A percentile compares a stretch with the other conserved stretches of the same genome.
These are phyloP conservation scores for Meteorus sp. DNA, from an alignment of 1,140 invertebrate genomes.

Conservation along the genomic window DNA sequence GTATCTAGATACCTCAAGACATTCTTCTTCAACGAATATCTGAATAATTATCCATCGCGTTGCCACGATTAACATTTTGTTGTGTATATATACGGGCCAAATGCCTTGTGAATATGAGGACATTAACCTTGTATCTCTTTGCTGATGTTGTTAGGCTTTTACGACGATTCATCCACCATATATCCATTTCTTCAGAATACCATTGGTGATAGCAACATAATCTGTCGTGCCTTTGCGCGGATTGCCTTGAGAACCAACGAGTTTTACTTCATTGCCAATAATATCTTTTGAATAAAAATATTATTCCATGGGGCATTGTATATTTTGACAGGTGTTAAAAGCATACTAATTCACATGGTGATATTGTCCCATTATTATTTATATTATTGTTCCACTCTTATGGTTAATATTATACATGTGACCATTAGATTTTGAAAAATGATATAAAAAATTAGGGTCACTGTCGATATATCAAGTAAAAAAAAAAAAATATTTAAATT, in stretches of 20 bases:
- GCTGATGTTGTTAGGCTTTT: conserved; percentile 10
- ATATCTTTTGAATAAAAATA: no score
- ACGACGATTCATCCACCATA: conserved; percentile 10
- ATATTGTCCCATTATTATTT: no score
- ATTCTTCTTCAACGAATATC: conserved; percentile 28
- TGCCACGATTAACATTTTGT: conserved; percentile 27
- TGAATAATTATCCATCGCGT: conserved; percentile 33
- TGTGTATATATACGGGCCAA: conserved; percentile 16
- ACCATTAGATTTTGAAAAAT: no score
- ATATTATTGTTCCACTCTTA: no score
- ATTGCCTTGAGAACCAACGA: conserved; percentile 6
- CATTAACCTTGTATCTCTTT: conserved; percentile 18
- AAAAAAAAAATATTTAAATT: no score
- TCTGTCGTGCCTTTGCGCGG: conserved; percentile 20
- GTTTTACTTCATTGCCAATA: no score
- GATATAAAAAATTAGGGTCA: no score
- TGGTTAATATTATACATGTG: no score
- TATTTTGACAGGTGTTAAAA: no score
- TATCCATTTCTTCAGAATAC: conserved; percentile 20
- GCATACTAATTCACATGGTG: no score
- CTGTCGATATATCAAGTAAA: no score
- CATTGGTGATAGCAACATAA: conserved; percentile 15
- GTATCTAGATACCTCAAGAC: conserved; percentile 30
- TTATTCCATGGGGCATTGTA: no score
- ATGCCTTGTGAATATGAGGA: conserved; percentile 7